phyloP scores from a whole-genome alignment of 2,888 invertebrate species.

The Ellobium chinense region DNA sequence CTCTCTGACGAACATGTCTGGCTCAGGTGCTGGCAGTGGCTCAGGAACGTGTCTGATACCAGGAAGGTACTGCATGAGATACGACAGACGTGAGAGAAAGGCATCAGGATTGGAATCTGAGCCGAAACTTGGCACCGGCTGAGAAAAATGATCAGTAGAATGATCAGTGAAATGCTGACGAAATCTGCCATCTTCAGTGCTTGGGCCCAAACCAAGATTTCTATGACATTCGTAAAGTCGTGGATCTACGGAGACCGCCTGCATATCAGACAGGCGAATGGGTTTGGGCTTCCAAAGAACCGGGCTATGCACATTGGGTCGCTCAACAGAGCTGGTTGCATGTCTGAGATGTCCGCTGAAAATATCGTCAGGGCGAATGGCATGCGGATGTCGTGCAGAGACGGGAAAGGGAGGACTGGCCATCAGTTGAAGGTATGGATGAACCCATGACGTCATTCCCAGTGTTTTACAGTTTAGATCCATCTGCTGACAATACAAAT shows the following conservation, averaged over 20 bases:
- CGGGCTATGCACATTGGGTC: not conserved
- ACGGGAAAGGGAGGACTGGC: not conserved
- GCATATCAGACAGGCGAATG: not conserved
- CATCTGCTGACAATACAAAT: too few species aligned
- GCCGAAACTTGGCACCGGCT: not conserved
- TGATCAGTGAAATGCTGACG: not conserved
- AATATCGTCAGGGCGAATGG: not conserved
- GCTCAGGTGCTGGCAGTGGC: not conserved
- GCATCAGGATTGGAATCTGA: not conserved
- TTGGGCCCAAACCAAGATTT: not conserved
- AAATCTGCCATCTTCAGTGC: not conserved
- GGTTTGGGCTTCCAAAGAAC: constrained; percentile 18
- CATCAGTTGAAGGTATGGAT: not conserved
- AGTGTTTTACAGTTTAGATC: not conserved
- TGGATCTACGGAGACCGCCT: not conserved
- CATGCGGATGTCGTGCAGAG: not conserved
- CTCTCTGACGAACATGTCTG: not conserved
- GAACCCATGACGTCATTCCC: not conserved
- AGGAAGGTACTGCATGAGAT: not conserved
- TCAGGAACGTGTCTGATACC: not conserved
- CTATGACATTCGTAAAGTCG: not conserved
- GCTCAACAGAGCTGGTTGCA: not conserved
- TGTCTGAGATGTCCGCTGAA: not conserved
- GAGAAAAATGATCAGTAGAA: not conserved
- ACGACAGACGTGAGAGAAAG: not conserved